Evolutionary conservation across 1,140 invertebrate species (phyloP), one percentile per base, ranked within the genome.

Genomic region (Hermatobates lingyangjiaoensis): DNA sequence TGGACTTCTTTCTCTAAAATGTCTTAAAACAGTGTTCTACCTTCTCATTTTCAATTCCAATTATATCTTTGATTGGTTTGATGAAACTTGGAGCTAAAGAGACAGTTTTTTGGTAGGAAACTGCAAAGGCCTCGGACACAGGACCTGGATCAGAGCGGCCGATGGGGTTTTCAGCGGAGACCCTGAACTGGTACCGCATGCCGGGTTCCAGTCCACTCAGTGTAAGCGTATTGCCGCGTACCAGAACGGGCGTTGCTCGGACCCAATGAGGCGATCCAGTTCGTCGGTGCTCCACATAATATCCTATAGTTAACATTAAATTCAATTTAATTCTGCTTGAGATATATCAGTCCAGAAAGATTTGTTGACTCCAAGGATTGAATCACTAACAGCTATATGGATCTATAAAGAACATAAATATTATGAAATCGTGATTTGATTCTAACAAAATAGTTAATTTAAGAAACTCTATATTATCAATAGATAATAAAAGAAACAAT

Each of bases 181-280:
- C 81, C 34, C 90, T 73, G 68, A 92, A 92, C 62, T 87, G 81
- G 64, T 94, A 94, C 40, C 83, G 73, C 72, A 84, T 85, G 49
- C 87, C 88, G 0, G 84, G 83, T 59, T 86, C 81, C 14, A 90
- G 69, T 25, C 83, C 83, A 52, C 76, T 79, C 18, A 89, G 68
- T 18, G 80, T 75, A 10, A 87, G 68, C 63, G 87, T 81, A 0
- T 79, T 77, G 27, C 74, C 71, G 3, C 68, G 64, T 3, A 86
- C 78, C 2, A 83, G 66, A 23, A 73, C 71, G 7, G 83, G 77
- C 7, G 79, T 76, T 1, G 83, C 79, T 54, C 80, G 72, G 5
- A 83, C 73, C 84, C 84, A 88, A 50, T 83, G 74, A 1, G 80
- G 70, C 0, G 81, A 78, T 2, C 81, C 82, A 30, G 80, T 71